Percentiles rank a stretch among this genome's conserved stretches.
Evolutionary conservation across 2,888 invertebrate species (phyloP).

Genomic region (Coenonympha arcania): DNA sequence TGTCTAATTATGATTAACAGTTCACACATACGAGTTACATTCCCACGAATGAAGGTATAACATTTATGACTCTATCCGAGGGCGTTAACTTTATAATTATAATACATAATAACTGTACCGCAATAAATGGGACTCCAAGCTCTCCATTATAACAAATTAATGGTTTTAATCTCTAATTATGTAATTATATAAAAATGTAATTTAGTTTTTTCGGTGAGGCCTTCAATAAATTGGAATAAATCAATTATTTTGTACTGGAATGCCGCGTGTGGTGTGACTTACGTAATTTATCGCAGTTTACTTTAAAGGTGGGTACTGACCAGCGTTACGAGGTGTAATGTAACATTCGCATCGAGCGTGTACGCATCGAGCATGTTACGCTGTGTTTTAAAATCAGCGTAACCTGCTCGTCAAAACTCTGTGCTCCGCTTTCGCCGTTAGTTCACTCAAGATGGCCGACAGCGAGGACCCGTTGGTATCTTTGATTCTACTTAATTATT

Average conservation of each 20-base stretch:
- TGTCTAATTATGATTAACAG: conserved; percentile 13
- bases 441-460: too few relatives aligned
- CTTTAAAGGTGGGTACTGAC: too few relatives aligned
- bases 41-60: conserved; percentile 32
- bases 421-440: too few relatives aligned
- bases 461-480: too few relatives aligned
- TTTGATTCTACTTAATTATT: too few relatives aligned
- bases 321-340: too few relatives aligned
- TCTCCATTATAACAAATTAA: conserved; percentile 32
- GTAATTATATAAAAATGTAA: not conserved
- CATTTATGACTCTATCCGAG: conserved; percentile 49
- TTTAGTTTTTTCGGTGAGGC: not conserved
- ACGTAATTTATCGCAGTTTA: conserved; percentile 18
- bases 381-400: too few relatives aligned
- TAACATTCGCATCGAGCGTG: too few relatives aligned
- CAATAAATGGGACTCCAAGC: conserved; percentile 33
- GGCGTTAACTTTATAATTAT: conserved; percentile 49
- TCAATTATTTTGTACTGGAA: conserved; percentile 7
- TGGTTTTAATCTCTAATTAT: conserved; percentile 4
- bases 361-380: too few relatives aligned
- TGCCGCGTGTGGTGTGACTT: too few relatives aligned
- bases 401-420: too few relatives aligned
- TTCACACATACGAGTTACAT: conserved; percentile 11
- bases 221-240: conserved; percentile 2
- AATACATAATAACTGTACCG: conserved; percentile 21